These are phyloP conservation scores for Anniella stebbinsi DNA, from an alignment of 2,797 vertebrate species.

Conservation along the genomic window DNA sequence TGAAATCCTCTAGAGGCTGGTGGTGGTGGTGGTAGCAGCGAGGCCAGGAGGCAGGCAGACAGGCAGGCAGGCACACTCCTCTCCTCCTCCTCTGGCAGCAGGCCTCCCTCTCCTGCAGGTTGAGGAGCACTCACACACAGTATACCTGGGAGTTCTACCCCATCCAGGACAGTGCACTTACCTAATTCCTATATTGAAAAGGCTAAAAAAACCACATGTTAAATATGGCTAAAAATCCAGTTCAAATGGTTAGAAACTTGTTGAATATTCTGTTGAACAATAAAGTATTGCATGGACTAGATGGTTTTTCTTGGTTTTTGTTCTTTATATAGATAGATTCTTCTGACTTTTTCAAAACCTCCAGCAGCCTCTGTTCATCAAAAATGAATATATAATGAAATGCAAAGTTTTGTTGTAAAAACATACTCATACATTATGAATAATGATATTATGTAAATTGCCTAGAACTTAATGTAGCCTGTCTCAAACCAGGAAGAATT, in stretches of 20 bases:
- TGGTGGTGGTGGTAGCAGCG: too few species aligned
- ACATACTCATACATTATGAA: conserved; percentile 45
- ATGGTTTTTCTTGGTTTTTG: neutral
- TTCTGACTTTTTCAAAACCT: conserved; percentile 44
- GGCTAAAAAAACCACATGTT: neutral
- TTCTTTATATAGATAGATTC: conserved; percentile 20
- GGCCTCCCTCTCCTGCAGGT: too few species aligned
- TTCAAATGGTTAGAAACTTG: conserved; percentile 14
- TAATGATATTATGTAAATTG: conserved; percentile 50
- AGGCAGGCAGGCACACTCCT: too few species aligned
- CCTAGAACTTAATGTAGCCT: conserved; percentile 46
- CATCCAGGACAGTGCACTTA: too few species aligned
- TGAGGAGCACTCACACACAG: too few species aligned
- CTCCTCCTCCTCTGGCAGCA: too few species aligned
- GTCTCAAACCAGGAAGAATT: conserved; percentile 43
- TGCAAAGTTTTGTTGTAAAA: conserved; percentile 31
- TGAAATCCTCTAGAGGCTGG: too few species aligned
- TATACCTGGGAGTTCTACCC: too few species aligned
- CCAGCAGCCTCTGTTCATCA: conserved; percentile 23
- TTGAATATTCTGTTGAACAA: conserved; percentile 41
- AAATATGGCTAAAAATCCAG: too few species aligned
- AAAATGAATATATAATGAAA: conserved; percentile 13
- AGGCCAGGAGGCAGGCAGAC: too few species aligned
- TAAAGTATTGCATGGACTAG: conserved; percentile 11
- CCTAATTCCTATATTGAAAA: too few species aligned